Evolutionary conservation across 1,140 invertebrate genomes (phyloP).

Genomic region (Dermatophagoides farinae): DNA sequence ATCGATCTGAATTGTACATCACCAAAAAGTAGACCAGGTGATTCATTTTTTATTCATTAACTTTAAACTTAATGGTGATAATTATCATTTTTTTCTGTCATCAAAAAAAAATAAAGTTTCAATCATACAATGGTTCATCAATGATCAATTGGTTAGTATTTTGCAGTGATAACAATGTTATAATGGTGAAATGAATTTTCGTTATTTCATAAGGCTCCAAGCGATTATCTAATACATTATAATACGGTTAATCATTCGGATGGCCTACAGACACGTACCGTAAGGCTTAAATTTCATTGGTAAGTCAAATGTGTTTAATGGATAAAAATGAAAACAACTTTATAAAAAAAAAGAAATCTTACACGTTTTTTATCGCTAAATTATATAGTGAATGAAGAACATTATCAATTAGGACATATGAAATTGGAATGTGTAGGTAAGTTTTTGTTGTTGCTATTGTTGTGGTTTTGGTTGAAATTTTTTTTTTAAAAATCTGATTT

Average conservation of each 20-base stretch:
- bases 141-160: constrained; percentile 16
- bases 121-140: constrained; percentile 18
- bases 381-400: constrained; percentile 41
- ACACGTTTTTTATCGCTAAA: background rate
- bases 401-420: constrained; percentile 53
- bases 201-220: background rate
- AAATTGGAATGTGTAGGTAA: constrained; percentile 48
- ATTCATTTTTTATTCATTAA: background rate
- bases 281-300: constrained; percentile 42
- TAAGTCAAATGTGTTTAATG: background rate
- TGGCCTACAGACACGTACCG: constrained; percentile 22
- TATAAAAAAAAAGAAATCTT: background rate
- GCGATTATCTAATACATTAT: constrained; percentile 10
- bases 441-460: background rate
- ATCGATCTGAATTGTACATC: constrained; percentile 21
- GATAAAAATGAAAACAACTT: background rate
- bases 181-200: background rate
- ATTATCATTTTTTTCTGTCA: background rate
- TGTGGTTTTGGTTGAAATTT: background rate
- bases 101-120: background rate
- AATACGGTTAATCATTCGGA: constrained; percentile 9
- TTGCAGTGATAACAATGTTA: background rate
- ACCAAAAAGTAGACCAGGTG: constrained; percentile 21
- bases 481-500: background rate
- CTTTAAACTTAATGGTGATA: too few relatives aligned